phyloP scores from a whole-genome alignment of 2,113 vertebrate genomes.

The Hemicordylus capensis region DNA sequence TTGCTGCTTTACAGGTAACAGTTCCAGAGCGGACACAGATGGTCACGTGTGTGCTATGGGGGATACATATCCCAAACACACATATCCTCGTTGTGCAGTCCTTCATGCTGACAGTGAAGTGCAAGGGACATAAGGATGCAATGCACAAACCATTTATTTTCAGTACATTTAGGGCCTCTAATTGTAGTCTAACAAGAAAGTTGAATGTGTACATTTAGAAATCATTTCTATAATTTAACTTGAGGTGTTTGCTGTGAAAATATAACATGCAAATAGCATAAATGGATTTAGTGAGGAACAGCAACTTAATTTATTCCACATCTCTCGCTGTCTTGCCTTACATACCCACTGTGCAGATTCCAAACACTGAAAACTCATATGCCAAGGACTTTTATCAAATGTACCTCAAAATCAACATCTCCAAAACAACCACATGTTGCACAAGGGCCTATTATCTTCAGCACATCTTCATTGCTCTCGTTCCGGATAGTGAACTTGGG shows the following conservation, averaged over 20 bases:
- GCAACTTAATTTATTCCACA: background rate
- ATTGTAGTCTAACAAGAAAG: background rate
- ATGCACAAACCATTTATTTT: background rate
- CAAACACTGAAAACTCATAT: constrained; percentile 2
- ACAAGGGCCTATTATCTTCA: constrained; percentile 81
- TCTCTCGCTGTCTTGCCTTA: background rate
- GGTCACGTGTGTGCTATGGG: background rate
- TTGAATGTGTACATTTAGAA: background rate
- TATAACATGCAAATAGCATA: background rate
- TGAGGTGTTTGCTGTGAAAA: background rate
- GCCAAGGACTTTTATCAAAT: constrained; percentile 17
- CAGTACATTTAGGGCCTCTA: background rate
- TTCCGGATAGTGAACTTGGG: constrained; percentile 83
- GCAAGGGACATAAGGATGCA: background rate
- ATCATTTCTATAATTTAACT: background rate
- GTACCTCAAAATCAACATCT: constrained; percentile 84
- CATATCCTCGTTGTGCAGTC: background rate
- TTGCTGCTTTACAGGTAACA: background rate
- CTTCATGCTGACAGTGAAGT: background rate
- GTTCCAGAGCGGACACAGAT: background rate
- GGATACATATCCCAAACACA: background rate
- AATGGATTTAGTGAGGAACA: background rate
- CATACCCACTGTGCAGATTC: constrained; percentile 19
- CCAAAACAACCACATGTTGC: constrained; percentile 79
- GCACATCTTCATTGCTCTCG: constrained; percentile 78